Base-by-base conservation (phyloP, 2,888 invertebrate species). In the Troglohyphantes excavatus region DNA sequence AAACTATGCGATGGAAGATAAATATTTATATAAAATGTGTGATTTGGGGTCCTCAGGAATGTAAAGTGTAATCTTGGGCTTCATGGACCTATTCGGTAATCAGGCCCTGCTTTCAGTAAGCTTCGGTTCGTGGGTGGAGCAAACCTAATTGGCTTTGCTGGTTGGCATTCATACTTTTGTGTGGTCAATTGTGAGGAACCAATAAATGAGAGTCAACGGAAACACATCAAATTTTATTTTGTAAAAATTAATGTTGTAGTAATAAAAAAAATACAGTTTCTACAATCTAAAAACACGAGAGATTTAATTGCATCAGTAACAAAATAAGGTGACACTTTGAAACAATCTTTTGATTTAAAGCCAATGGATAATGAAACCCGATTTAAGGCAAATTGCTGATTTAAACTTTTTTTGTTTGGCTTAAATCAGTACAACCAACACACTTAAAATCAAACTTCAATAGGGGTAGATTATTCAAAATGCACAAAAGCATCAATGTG, bases 171-270 rank as follows among this genome's bases (percentile, higher is more conserved):
- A n/a, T n/a, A n/a, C n/a, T n/a, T n/a, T n/a, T n/a, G n/a, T n/a
- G n/a, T n/a, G n/a, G n/a, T n/a, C n/a, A n/a, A n/a, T n/a, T 39
- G 39, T 39, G 3, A 13, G 13, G 7, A 39, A 39, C 7, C 26
- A 29, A 9, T 27, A 68, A 70, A 72, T 27, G 65, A 75, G 19
- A 59, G 21, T 23, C 68, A 63, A 79, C 86, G 72, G 65, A 79
- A 86, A 86, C 86, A 86, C 86, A 86, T 86, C 86, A 79, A 86
- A 86, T 86, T 86, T 86, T 86, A 86, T 86, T 86, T 86, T 79
- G 70, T 86, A 86, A 86, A 86, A 86, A 86, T 86, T 79, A 86
- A 86, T 86, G 63, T 86, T 63, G 59, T 67, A 85, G 76, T 86
- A 86, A 86, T 78, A 86, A 86, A 79, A 86, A 86, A 86, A 86